These are phyloP conservation scores for Cercocebus atys DNA, from an alignment of 2,113 vertebrate species.

Conservation along the genomic window DNA sequence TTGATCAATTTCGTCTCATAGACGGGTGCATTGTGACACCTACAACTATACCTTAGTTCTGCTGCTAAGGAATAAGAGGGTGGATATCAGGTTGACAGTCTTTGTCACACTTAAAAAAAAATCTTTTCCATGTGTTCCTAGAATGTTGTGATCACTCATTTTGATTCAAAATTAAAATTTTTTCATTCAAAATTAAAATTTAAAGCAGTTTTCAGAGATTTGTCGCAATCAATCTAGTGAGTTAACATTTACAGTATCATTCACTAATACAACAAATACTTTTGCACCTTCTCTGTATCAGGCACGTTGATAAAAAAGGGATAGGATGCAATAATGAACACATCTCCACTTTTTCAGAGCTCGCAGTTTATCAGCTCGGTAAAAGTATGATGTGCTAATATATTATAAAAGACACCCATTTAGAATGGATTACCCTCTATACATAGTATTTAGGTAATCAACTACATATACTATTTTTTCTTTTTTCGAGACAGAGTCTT, in stretches of 20 bases:
- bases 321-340: not conserved
- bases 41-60: not conserved
- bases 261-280: not conserved
- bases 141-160: not conserved
- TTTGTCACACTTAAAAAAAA: not conserved
- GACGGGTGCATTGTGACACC: not conserved
- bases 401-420: not conserved
- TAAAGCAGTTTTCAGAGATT: slow-evolving; percentile 11
- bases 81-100: not conserved
- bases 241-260: not conserved
- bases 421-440: not conserved
- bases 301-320: not conserved
- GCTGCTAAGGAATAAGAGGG: not conserved
- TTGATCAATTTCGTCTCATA: not conserved
- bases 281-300: not conserved
- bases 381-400: not conserved
- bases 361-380: not conserved
- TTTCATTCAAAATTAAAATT: slow-evolving; percentile 34
- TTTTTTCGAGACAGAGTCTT: not conserved
- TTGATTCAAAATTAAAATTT: slow-evolving; percentile 11
- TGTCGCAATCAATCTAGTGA: not conserved
- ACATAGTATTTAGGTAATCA: not conserved
- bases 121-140: not conserved
- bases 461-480: not conserved
- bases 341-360: not conserved